These are phyloP conservation scores for Lucilia sericata DNA, from an alignment of 1,140 invertebrate species.

Conservation along the genomic window DNA sequence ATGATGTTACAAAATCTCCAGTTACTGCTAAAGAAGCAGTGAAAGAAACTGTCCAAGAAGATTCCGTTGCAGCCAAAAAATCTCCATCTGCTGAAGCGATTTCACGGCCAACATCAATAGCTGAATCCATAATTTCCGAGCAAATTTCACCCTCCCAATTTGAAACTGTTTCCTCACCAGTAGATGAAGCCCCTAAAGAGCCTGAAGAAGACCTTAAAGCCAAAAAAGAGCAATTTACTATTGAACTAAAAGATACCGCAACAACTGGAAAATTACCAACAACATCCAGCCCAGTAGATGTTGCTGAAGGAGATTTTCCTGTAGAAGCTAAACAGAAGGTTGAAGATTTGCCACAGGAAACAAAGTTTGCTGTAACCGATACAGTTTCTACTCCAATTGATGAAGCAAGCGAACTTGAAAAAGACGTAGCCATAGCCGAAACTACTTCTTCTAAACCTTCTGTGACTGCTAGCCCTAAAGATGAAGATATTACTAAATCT, in stretches of 20 bases:
- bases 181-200: conserved; percentile 54
- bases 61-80: background rate
- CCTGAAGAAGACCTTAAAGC: conserved; percentile 13
- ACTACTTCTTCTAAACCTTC: background rate
- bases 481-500: background rate
- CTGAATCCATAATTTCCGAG: conserved; percentile 28
- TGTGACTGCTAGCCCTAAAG: background rate
- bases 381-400: conserved; percentile 64
- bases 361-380: conserved; percentile 47
- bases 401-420: conserved; percentile 48
- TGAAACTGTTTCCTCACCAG: conserved; percentile 58
- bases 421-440: conserved; percentile 44
- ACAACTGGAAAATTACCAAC: conserved; percentile 53
- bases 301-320: conserved; percentile 59
- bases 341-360: conserved; percentile 49
- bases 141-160: conserved; percentile 46
- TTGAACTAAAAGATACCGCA: conserved; percentile 20
- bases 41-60: conserved; percentile 22
- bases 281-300: conserved; percentile 60
- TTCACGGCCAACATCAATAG: conserved; percentile 48
- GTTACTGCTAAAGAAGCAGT: conserved; percentile 17
- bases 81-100: too few relatives aligned
- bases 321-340: background rate
- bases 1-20: background rate
- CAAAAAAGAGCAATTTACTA: conserved; percentile 36